Evolutionary conservation across 1,140 invertebrate species (phyloP), one percentile per base, ranked within the genome.

Genomic region (Andricus grossulariae): DNA sequence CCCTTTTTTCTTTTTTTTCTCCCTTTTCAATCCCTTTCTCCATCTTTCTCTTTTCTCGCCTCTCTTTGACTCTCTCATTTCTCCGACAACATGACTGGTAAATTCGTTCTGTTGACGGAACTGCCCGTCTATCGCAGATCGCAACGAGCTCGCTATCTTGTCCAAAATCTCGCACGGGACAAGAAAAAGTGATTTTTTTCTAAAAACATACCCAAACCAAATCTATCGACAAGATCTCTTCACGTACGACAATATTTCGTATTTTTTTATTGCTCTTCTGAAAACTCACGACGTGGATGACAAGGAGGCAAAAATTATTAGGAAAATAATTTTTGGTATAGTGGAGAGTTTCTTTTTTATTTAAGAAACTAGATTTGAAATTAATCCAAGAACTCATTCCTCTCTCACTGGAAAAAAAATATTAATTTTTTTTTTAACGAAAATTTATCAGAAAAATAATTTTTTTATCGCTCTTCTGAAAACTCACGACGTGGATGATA

Each of bases 81-180:
- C 52, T 21, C 45, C 52, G 52, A 54, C 52, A 54, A 18, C 10
- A 19, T 3, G 15, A 16, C 52, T 54, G 52, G 52, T 54, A 8
- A 54, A 54, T 54, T 54, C 52, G 52, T 54, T 54, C 52, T 54
- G 52, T 54, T 54, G 52, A 54, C 52, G 52, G 52, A 54, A 54
- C 52, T 54, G 52, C n/a, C 52, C 52, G 51, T 18, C 51, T 54
- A 54, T 54, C 51, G 51, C 51, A 54, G 51, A 54, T 54, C 51
- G 51, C 51, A 54, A 54, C 51, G 51, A 54, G 16, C 51, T 4
- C 16, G 15, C 18, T 54, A 18, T 18, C 18, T 19, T 54, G 15
- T 0, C 52, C 0, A 54, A 54, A 54, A 54, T 54, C 52, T 54
- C 52, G 52, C 52, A 54, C 52, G 52, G 52, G 52, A 54, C 52